phyloP scores from a whole-genome alignment of 1,140 invertebrate species.

The Drosophila obscura region DNA sequence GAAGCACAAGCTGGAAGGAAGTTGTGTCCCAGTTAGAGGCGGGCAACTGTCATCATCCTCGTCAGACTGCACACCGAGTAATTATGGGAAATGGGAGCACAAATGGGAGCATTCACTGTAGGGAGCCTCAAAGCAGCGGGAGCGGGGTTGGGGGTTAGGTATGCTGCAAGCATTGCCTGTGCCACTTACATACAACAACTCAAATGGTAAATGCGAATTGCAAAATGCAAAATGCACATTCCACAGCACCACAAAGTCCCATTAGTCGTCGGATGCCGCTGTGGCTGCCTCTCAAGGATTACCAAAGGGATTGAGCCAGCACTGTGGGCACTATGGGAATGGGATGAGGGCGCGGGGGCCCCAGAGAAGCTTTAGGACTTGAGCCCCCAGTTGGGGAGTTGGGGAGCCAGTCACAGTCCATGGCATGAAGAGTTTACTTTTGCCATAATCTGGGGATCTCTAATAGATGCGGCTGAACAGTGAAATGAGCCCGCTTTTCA shows the following conservation, averaged over 20 bases:
- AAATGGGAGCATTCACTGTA: constrained; percentile 59
- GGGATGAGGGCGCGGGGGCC: constrained; percentile 1
- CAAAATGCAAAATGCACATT: constrained; percentile 74
- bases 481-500: constrained; percentile 1
- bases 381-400: constrained; percentile 5
- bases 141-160: background rate
- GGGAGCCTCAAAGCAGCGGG: constrained; percentile 6
- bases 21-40: constrained; percentile 75
- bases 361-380: constrained; percentile 17
- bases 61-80: constrained; percentile 53
- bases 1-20: constrained; percentile 55
- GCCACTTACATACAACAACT: constrained; percentile 62
- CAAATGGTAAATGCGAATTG: constrained; percentile 29
- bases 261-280: constrained; percentile 50
- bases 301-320: constrained; percentile 37
- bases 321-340: background rate
- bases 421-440: constrained; percentile 28
- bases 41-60: constrained; percentile 67
- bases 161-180: constrained; percentile 16
- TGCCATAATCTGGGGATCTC: constrained; percentile 28
- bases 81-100: constrained; percentile 72
- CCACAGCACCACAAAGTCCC: constrained; percentile 63
- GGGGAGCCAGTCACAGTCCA: constrained; percentile 6
- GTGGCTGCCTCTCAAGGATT: constrained; percentile 58
- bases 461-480: too few species aligned